A percentile compares a stretch with the other conserved stretches of the same genome.
phyloP scores from a whole-genome alignment of 2,888 invertebrate species.

The Stomorhina lunata region DNA sequence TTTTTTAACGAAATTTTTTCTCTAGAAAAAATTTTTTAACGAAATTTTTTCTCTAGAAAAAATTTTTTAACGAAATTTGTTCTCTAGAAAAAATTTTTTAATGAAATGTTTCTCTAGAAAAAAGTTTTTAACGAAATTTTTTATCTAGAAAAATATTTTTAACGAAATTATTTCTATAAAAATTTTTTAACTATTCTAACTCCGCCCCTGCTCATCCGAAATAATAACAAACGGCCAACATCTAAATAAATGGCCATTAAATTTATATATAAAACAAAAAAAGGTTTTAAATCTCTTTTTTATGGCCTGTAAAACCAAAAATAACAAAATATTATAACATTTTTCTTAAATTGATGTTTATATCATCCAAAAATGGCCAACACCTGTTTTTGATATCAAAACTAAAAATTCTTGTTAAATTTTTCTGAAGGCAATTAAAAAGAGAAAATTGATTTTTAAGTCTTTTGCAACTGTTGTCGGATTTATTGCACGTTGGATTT shows the following conservation, averaged over 20 bases:
- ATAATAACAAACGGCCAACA: no score
- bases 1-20: no score
- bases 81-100: no score
- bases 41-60: no score
- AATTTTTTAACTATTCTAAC: no score
- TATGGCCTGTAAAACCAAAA: constrained; percentile 32
- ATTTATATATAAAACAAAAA: constrained; percentile 22
- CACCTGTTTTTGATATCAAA: neutral
- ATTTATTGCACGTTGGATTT: neutral
- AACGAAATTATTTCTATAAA: no score
- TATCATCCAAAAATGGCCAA: constrained; percentile 14
- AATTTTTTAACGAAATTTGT: no score
- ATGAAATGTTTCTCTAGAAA: no score
- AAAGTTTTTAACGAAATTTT: no score
- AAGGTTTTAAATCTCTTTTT: constrained; percentile 32
- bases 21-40: no score
- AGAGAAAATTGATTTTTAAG: neutral
- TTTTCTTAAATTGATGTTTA: constrained; percentile 21
- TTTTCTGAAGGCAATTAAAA: neutral
- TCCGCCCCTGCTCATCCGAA: no score
- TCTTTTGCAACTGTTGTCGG: neutral
- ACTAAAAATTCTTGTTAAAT: neutral
- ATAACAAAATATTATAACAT: neutral
- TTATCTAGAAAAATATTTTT: no score
- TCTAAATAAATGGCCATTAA: constrained; percentile 13